Conservation (phyloP, 1,140 invertebrate species). For the Proctacanthus coquilletti region DNA sequence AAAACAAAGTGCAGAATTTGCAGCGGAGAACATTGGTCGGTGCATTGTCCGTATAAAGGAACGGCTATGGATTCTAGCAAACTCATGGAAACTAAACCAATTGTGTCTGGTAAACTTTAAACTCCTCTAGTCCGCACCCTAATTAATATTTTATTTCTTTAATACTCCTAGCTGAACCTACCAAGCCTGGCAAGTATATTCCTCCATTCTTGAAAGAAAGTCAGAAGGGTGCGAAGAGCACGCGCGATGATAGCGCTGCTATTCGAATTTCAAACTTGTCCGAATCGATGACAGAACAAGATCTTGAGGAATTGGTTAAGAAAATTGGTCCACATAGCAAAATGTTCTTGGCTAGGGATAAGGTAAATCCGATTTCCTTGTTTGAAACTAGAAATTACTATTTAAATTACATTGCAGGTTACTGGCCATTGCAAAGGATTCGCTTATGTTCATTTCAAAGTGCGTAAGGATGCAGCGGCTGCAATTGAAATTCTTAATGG, state of each 20-base stretch:
- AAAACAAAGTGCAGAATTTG: slow-evolving; percentile 65
- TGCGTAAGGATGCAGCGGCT: slow-evolving; percentile 72
- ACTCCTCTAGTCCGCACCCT: not conserved
- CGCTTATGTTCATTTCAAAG: slow-evolving; percentile 92
- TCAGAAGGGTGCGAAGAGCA: slow-evolving; percentile 56
- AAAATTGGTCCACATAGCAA: slow-evolving; percentile 41
- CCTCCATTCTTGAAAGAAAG: slow-evolving; percentile 79
- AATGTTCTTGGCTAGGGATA: slow-evolving; percentile 79
- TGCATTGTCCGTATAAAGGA: slow-evolving; percentile 93
- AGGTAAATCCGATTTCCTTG: slow-evolving; percentile 21
- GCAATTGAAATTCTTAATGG: slow-evolving; percentile 86
- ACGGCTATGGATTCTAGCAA: slow-evolving; percentile 52
- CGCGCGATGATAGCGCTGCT: slow-evolving; percentile 67
- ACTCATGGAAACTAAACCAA: slow-evolving; percentile 30
- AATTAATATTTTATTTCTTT: slow-evolving; percentile 1
- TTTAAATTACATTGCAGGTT: slow-evolving; percentile 30
- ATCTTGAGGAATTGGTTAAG: slow-evolving; percentile 91
- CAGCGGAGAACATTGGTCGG: slow-evolving; percentile 93
- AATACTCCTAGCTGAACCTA: slow-evolving; percentile 22
- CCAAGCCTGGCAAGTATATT: slow-evolving; percentile 53
- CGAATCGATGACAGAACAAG: slow-evolving; percentile 85
- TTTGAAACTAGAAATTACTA: not conserved
- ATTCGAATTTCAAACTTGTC: slow-evolving; percentile 96
- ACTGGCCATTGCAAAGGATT: slow-evolving; percentile 82
- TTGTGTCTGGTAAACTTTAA: slow-evolving; percentile 7